A percentile compares a stretch with the other conserved stretches of the same genome.
Evolutionary conservation across 1,140 invertebrate genomes (phyloP).

Genomic region (Drosophila biarmipes): DNA sequence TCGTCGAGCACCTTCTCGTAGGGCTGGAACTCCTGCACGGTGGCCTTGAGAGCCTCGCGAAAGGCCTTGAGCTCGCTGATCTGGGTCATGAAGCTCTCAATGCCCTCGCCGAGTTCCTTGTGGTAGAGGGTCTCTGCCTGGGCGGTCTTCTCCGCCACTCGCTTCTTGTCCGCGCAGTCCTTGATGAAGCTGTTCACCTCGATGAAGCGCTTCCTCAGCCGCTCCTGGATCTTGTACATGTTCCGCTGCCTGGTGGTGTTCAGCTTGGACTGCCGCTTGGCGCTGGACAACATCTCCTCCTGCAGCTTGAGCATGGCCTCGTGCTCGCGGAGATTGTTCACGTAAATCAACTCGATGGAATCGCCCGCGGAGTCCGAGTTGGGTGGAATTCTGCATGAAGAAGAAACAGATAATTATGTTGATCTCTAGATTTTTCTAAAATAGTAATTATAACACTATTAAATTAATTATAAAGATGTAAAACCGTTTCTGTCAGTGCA

Average conservation of each 20-base stretch:
- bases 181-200: conserved; percentile 81
- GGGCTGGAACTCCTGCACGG: conserved; percentile 73
- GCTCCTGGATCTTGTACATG: conserved; percentile 69
- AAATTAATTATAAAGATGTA: too few species aligned
- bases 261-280: conserved; percentile 51
- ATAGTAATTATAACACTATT: too few species aligned
- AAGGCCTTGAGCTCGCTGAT: conserved; percentile 68
- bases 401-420: too few species aligned
- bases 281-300: conserved; percentile 64
- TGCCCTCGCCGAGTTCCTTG: conserved; percentile 60
- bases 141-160: conserved; percentile 62
- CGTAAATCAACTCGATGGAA: conserved; percentile 71
- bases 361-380: conserved; percentile 70
- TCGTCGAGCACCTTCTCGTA: conserved; percentile 78
- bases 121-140: conserved; percentile 52
- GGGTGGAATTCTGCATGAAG: conserved; percentile 64
- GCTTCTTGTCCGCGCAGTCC: conserved; percentile 75
- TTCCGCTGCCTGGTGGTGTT: conserved; percentile 65
- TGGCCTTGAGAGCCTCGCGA: conserved; percentile 68
- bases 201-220: conserved; percentile 76
- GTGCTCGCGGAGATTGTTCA: conserved; percentile 76
- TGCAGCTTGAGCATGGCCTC: conserved; percentile 68
- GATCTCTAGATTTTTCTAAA: too few species aligned
- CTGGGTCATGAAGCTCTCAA: conserved; percentile 52
- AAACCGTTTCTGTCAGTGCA: too few species aligned